Evolutionary conservation across 2,113 vertebrate species (phyloP).

Genomic region (Columbina picui): DNA sequence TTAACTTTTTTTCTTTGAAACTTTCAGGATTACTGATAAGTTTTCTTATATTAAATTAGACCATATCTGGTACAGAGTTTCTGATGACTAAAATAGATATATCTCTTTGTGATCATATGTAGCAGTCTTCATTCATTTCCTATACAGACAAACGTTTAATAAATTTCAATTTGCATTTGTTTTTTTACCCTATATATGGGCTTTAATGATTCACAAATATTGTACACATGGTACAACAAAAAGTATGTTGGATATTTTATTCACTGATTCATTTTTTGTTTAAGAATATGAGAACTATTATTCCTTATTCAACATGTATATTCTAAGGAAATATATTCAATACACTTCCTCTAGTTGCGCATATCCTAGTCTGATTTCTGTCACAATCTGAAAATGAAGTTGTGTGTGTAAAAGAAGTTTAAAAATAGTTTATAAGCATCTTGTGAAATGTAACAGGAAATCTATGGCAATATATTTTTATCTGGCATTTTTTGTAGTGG

Average conservation of each 20-base stretch:
- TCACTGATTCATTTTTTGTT: neutral
- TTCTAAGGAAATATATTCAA: neutral
- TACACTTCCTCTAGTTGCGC: neutral
- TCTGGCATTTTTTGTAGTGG: neutral
- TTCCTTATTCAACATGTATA: neutral
- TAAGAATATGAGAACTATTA: neutral
- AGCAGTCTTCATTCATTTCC: neutral
- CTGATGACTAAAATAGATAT: neutral
- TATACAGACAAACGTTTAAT: neutral
- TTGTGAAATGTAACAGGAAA: conserved; percentile 27
- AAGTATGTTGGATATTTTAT: neutral
- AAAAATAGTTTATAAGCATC: conserved; percentile 22
- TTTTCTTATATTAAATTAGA: neutral
- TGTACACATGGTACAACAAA: neutral
- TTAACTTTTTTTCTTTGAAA: neutral
- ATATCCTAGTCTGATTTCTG: neutral
- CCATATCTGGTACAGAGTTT: neutral
- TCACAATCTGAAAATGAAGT: neutral
- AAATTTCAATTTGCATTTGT: neutral
- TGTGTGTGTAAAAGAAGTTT: neutral
- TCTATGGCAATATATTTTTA: conserved; percentile 13
- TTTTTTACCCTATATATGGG: neutral
- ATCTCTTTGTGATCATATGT: neutral
- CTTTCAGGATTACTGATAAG: neutral
- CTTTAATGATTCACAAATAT: neutral